Percentiles rank a stretch among this genome's conserved stretches.
Conservation (phyloP, 2,797 vertebrate genomes). For the Poecilia gillii region DNA sequence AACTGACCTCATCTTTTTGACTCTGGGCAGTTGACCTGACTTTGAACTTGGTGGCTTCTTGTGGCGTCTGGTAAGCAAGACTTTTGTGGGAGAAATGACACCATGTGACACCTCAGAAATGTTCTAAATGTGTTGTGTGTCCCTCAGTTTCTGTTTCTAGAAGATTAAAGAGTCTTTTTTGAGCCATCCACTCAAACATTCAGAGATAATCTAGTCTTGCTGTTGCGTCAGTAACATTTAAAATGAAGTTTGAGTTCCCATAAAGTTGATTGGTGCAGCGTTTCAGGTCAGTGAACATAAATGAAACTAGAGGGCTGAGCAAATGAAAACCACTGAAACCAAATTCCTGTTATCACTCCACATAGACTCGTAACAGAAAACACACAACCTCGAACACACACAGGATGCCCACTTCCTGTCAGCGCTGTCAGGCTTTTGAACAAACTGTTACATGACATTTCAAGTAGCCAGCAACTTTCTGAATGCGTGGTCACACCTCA, state of each 20-base stretch:
- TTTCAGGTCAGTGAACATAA: slow-evolving; percentile 53
- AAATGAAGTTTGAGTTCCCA: slow-evolving; percentile 13
- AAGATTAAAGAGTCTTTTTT: neutral
- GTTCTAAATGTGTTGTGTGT: neutral
- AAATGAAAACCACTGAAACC: slow-evolving; percentile 59
- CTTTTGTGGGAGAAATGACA: neutral
- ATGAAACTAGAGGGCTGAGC: slow-evolving; percentile 45
- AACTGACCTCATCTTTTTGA: neutral
- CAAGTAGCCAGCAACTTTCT: slow-evolving; percentile 17
- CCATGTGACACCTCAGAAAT: neutral
- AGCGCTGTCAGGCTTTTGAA: slow-evolving; percentile 26
- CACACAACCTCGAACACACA: slow-evolving; percentile 38
- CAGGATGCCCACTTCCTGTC: slow-evolving; percentile 52
- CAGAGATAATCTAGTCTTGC: neutral
- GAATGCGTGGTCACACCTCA: slow-evolving; percentile 18
- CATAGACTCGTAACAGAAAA: slow-evolving; percentile 22
- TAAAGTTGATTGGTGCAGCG: slow-evolving; percentile 2
- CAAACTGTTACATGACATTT: slow-evolving; percentile 51
- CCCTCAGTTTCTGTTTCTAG: neutral
- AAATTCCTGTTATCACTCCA: slow-evolving; percentile 34
- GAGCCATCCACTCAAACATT: neutral
- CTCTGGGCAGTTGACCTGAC: neutral
- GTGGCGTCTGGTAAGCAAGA: too few relatives aligned
- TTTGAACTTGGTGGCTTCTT: neutral
- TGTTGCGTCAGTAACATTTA: slow-evolving; percentile 3